Evolutionary conservation across 2,113 vertebrate species (phyloP), one percentile per base, ranked within the genome.

Genomic region (Misgurnus mizolepis): DNA sequence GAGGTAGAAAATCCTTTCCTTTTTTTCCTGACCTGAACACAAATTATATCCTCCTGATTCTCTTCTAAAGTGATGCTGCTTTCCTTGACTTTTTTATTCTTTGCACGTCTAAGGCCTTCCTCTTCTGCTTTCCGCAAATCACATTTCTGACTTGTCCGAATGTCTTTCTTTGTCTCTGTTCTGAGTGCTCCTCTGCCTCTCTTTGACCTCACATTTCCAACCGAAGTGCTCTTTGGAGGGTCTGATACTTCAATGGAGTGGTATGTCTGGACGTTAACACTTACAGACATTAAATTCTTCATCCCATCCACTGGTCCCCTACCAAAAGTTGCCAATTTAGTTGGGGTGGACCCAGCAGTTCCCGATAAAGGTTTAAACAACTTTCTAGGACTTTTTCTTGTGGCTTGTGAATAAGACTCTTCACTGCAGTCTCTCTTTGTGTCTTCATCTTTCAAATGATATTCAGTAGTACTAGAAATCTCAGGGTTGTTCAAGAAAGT

Each of bases 321-420:
- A 27, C 12, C 43, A 75, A 39, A 69, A 68, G 6, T 60, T 0
- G 18, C 72, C 12, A 49, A 34, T 66, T 55, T 39, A 17, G n/a
- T 18, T 17, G 67, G 18, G 11, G 61, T 43, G 2, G 55, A 3
- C 65, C 1, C 47, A 41, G 17, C 2, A 7, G 12, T 12, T 14
- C 40, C 50, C n/a, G 40, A 56, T 1, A 47, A 17, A 17, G 5
- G 39, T 11, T 22, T 80, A 0, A n/a, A 39, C 4, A 11, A 49
- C 39, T 79, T 79, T 8, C 3, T 55, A 7, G 79, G 79, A 10
- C 49, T 83, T 14, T 71, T 84, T 39, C 8, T 40, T 70, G 61
- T 56, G 3, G 80, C 41, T 10, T 6, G 17, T 11, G 67, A 50
- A 43, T 10, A 58, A 1, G 43, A 18, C n/a, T 60, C 66, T 34